Evolutionary conservation across 2,888 invertebrate species (phyloP), one percentile per base, ranked within the genome.

Genomic region (Malthinus flaveolus): DNA sequence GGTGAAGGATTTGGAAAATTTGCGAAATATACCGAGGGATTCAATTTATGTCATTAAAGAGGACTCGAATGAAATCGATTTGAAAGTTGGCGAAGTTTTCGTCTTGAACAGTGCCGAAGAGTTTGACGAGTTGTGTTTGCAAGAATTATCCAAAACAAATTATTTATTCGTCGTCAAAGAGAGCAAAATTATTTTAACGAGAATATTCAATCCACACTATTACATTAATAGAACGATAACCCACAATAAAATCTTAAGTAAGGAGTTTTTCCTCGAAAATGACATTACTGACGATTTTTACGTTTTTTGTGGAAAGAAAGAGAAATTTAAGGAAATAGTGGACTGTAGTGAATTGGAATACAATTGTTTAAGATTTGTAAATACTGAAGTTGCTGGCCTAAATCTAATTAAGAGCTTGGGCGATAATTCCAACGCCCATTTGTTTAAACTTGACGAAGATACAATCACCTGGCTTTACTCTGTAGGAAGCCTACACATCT

Each of bases 211-310:
- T n/a, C 32, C 32, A n/a, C 31, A 51, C 11, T 56, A 56, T 31
- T 60, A 60, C 50, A 50, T 59, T 23, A 7, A 42, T 7, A 54
- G 59, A 36, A 12, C 34, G 7, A 50, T 59, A 23, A 35, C 12
- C 10, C 49, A 50, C 7, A 55, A 13, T n/a, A 46, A 37, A 12
- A 32, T 12, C 1, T 6, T 59, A 13, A 55, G 46, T 11, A 15
- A 34, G 5, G 1, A 9, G 11, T 44, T 54, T 11, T 59, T 59
- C 35, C 23, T 23, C 5, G 23, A 23, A 23, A 5, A 23, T 23
- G 10, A n/a, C 37, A 13, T 1, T n/a, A 11, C 35, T n/a, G 15
- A 31, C n/a, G 49, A 52, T 10, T n/a, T 12, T 0, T 59, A 47
- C 23, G 49, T 23, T 32, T n/a, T 59, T 39, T 54, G 33, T 11